These are phyloP conservation scores for Turdus rufiventris DNA, from an alignment of 2,113 vertebrate species.

Conservation along the genomic window DNA sequence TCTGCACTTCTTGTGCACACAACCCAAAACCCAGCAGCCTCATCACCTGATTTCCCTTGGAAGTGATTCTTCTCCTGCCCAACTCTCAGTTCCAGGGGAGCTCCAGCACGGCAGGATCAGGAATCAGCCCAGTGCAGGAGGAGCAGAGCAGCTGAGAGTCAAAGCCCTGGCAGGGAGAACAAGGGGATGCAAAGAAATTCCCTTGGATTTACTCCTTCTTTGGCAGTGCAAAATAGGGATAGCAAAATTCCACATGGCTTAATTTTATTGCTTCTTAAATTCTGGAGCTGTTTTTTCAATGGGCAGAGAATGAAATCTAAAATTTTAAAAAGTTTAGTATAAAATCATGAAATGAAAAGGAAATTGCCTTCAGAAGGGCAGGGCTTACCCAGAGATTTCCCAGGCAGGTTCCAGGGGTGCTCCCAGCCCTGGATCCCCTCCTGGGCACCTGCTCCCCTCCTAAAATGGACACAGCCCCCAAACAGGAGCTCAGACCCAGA, in stretches of 20 bases:
- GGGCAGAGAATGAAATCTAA: too few species aligned
- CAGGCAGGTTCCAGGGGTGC: background rate
- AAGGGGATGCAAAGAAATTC: background rate
- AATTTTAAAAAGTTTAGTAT: accelerated
- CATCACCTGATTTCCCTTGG: accelerated
- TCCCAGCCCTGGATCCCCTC: background rate
- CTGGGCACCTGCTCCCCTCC: accelerated
- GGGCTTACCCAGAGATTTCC: background rate
- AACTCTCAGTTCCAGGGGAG: too few species aligned
- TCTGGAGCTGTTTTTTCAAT: background rate
- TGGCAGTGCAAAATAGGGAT: background rate
- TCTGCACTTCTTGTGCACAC: accelerated
- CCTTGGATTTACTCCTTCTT: background rate
- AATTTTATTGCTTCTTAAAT: background rate
- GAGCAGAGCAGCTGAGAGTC: background rate
- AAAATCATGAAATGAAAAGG: background rate
- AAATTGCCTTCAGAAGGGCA: background rate
- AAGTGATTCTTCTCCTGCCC: background rate
- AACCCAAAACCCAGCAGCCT: background rate
- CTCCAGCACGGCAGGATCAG: background rate
- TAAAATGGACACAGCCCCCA: too few species aligned
- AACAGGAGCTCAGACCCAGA: accelerated
- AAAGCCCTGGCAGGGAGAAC: accelerated
- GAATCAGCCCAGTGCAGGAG: background rate
- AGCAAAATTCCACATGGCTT: accelerated